phyloP scores from a whole-genome alignment of 2,113 vertebrate species.

The Zosterops hypoxanthus region DNA sequence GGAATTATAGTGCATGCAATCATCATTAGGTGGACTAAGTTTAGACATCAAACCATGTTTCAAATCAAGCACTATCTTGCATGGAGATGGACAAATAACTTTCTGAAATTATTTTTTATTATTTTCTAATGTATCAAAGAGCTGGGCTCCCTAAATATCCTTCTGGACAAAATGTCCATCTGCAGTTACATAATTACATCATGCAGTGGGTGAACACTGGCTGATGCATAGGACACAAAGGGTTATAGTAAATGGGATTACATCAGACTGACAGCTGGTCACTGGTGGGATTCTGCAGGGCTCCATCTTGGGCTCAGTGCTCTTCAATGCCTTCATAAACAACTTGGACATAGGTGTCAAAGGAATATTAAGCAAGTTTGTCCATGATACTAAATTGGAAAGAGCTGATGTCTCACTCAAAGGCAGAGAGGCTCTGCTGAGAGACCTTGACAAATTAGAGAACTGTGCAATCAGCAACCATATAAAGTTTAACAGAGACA shows the following conservation, averaged over 20 bases:
- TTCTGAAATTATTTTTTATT: neutral
- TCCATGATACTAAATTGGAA: neutral
- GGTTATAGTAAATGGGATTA: neutral
- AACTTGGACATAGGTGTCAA: neutral
- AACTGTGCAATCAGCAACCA: neutral
- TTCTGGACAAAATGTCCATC: neutral
- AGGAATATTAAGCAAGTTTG: neutral
- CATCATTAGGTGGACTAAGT: neutral
- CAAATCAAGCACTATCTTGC: neutral
- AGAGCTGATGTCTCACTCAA: neutral
- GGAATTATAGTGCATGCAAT: neutral
- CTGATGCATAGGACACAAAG: neutral
- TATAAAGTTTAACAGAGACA: neutral
- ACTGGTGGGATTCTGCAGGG: neutral
- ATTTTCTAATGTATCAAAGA: neutral
- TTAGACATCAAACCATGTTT: neutral
- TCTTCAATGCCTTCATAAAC: neutral
- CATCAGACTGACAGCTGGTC: neutral
- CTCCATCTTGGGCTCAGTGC: neutral
- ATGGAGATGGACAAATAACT: neutral
- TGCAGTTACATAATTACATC: neutral
- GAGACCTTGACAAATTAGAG: neutral
- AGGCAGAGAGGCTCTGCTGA: neutral
- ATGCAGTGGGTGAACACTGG: neutral
- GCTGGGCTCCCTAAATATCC: neutral